Base-by-base conservation (phyloP, 2,888 invertebrate species). In the Synanthedon myopaeformis region DNA sequence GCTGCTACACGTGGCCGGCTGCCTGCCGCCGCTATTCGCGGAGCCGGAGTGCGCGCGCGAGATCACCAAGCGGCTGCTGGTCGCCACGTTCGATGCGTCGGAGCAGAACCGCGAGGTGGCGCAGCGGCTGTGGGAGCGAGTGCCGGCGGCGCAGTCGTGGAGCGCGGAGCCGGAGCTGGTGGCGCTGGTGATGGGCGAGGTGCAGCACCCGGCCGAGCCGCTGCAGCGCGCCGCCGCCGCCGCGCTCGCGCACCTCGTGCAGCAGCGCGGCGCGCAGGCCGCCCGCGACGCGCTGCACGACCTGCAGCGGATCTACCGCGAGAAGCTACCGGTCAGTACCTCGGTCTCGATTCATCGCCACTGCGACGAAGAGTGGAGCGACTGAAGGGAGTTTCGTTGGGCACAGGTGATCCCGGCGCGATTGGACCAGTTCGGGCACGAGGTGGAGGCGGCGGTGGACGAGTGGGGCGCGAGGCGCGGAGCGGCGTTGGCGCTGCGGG, bases 381-480 rank as follows among this genome's bases (percentile, higher is more conserved):
- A 23, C 23, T 23, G 23, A 35, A 35, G 2, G 1, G 8, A 2
- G 35, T 35, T 35, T 35, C 11, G 11, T 45, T 42, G 45, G 13
- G 10, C 10, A 5, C 73, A 92, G 89, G 89, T 95, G 89, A 93
- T 95, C 66, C 95, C 96, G 12, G 93, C 96, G 0, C 91, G 92
- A 72, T 82, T 96, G 61, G 98, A 99, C 82, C 93, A 94, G 73
- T 96, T 99, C 83, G 98, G 98, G 12, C 92, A 99, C 59, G 92
- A 94, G 72, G 89, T 96, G 45, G 93, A 93, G 67, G 92, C 92
- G 62, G 92, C 96, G 1, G 89, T 95, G 54, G 99, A 99, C 82
- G 92, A 93, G 65, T 99, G 97, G 96, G 93, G 92, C 59, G 94
- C 95, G 6, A 89, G 99, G 56, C 91, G 94, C 63, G 99, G 99